Conservation (phyloP, 2,797 vertebrate genomes). For the Knipowitschia caucasica region DNA sequence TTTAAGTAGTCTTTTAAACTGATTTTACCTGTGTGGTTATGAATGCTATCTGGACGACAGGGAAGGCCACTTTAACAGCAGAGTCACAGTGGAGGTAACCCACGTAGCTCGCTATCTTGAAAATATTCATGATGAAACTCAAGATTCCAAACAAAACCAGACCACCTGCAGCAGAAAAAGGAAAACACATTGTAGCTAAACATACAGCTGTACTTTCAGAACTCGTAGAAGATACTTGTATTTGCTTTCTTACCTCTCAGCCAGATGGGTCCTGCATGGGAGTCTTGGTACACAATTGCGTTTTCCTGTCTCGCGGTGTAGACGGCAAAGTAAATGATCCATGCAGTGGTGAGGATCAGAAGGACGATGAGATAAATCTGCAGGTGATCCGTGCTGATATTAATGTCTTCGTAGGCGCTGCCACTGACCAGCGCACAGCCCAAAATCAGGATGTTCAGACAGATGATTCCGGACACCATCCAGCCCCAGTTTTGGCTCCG, state of each 20-base stretch:
- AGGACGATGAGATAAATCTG: slow-evolving; percentile 85
- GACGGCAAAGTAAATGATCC: slow-evolving; percentile 85
- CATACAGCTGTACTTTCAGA: background rate
- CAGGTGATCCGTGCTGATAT: slow-evolving; percentile 74
- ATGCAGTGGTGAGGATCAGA: slow-evolving; percentile 79
- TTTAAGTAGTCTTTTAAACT: background rate
- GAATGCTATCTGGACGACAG: slow-evolving; percentile 85
- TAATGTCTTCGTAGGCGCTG: slow-evolving; percentile 75
- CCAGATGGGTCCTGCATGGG: slow-evolving; percentile 92
- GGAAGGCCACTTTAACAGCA: slow-evolving; percentile 85
- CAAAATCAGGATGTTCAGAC: slow-evolving; percentile 83
- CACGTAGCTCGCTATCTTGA: slow-evolving; percentile 88
- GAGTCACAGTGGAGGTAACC: slow-evolving; percentile 89
- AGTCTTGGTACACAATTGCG: slow-evolving; percentile 83
- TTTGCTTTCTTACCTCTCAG: slow-evolving; percentile 79
- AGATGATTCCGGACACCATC: slow-evolving; percentile 85
- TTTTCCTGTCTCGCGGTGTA: slow-evolving; percentile 64
- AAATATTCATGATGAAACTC: slow-evolving; percentile 90
- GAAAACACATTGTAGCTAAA: background rate
- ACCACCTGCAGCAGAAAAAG: slow-evolving; percentile 78
- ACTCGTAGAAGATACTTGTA: background rate
- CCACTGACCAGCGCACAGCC: slow-evolving; percentile 85
- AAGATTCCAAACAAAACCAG: slow-evolving; percentile 89
- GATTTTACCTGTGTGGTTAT: slow-evolving; percentile 83
- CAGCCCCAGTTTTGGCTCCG: slow-evolving; percentile 83